Base-by-base conservation (phyloP, 2,113 vertebrate species). In the Anguilla japonica region DNA sequence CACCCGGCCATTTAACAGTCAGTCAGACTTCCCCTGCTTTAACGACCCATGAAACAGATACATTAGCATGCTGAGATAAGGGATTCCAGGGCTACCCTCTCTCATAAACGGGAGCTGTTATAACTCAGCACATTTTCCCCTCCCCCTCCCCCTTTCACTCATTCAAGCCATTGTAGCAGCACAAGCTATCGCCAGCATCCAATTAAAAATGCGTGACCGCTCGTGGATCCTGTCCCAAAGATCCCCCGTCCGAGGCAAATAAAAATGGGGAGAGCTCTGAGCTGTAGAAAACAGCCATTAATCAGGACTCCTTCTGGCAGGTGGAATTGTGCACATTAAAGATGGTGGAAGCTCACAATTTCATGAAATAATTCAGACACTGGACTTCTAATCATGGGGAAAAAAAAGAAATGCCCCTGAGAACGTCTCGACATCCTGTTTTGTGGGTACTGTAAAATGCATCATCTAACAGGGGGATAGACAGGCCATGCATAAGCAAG, bases 331-430 rank as follows among this genome's bases (percentile, higher is more conserved):
- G 40, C 67, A 26, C 43, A 9, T n/a, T 13, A 79, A 75, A 82
- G 83, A 90, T 86, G 83, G 50, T 18, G 78, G 84, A 11, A 41
- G 43, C 86, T 86, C 41, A 87, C 81, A 34, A 29, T 60, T 16
- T 89, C 88, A 81, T 26, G 34, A 41, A 84, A 84, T 85, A 80
- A 29, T 8, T 14, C 41, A 78, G 83, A 26, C 60, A 26, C 63
- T 43, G 46, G 86, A 13, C 83, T 71, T 91, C 90, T 89, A 90
- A 89, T 87, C 40, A 80, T 86, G 87, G 88, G 88, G 41, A 78
- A 8, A 26, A 86, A 90, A 90, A 18, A 13, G 60, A 86, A 90
- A 90, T 88, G 89, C 89, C 87, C 87, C 18, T n/a, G 41, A 87
- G 86, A 22, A 39, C 81, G 84, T 60, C 71, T 75, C 84, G 87